Evolutionary conservation across 2,797 vertebrate genomes (phyloP), one percentile per base, ranked within the genome.

Genomic region (Sebastes aleutianus): DNA sequence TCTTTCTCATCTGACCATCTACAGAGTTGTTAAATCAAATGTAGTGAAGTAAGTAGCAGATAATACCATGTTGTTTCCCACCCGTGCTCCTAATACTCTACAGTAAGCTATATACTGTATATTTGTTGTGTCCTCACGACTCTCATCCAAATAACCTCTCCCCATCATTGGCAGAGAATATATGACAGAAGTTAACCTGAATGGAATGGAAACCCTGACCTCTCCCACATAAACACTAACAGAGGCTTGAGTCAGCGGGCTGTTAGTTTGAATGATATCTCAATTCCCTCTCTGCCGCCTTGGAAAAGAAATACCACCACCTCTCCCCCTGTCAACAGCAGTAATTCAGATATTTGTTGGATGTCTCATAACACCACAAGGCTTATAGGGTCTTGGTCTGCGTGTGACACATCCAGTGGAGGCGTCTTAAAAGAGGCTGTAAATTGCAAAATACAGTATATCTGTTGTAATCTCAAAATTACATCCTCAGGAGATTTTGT

Each of bases 181-280:
- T 89, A 91, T 85, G 87, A 91, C 84, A 70, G 56, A 88, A 87
- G 88, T 90, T 90, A 93, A 92, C 91, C 87, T 79, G 77, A 87
- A 85, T 83, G 83, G 82, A 93, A 94, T 93, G 82, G 90, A 93
- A 94, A 91, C 95, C 93, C 85, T 95, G 94, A 95, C 93, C 94
- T 91, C 87, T 85, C 68, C 79, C 92, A 91, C 93, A 92, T 92
- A 91, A 90, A 92, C 87, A 94, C 90, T 83, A 94, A 91, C 79
- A 85, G 86, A 91, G 91, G 88, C 88, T 91, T 83, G 91, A 95
- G 92, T 95, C 95, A 95, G 93, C 85, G 64, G 70, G 89, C 85
- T 90, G 87, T 94, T 94, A 90, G 70, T 89, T 94, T 96, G 94
- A 96, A 95, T 93, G 91, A 96, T 95, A 95, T 93, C 92, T 95